Conservation (phyloP, 2,888 invertebrate genomes). For the Esperia sulphurella region DNA sequence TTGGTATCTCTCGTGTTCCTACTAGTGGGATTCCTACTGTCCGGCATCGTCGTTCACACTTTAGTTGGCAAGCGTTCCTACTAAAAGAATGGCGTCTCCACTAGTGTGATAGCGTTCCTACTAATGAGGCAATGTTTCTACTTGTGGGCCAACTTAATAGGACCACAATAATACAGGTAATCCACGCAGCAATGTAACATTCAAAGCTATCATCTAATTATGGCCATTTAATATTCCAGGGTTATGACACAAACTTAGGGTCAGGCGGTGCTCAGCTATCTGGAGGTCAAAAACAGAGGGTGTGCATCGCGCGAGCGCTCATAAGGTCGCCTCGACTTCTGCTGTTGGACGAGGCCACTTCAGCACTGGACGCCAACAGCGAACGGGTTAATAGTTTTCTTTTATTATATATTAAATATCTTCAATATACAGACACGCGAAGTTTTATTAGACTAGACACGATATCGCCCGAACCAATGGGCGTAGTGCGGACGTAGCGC, state of each 20-base stretch:
- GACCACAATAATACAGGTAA: too few species aligned
- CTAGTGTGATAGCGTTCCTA: too few species aligned
- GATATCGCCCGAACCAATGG: neutral
- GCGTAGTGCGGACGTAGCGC: too few species aligned
- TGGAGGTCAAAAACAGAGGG: conserved; percentile 85
- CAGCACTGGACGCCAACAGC: conserved; percentile 83
- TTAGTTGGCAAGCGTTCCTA: too few species aligned
- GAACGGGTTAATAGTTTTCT: conserved; percentile 72
- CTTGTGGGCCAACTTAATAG: too few species aligned
- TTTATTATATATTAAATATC: neutral
- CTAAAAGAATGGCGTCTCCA: too few species aligned
- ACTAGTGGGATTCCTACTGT: too few species aligned
- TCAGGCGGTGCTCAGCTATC: conserved; percentile 84
- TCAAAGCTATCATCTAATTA: neutral
- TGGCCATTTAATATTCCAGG: conserved; percentile 44
- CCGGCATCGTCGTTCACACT: too few species aligned
- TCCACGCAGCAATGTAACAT: too few species aligned
- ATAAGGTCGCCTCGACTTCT: conserved; percentile 82
- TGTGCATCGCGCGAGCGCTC: conserved; percentile 86
- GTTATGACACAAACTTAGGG: conserved; percentile 85
- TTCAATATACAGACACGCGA: neutral
- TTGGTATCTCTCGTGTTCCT: too few species aligned
- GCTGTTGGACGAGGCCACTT: conserved; percentile 85
- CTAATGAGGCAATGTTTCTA: too few species aligned
- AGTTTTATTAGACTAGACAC: neutral